phyloP scores from a whole-genome alignment of 2,797 vertebrate species.

The Bradypus variegatus region DNA sequence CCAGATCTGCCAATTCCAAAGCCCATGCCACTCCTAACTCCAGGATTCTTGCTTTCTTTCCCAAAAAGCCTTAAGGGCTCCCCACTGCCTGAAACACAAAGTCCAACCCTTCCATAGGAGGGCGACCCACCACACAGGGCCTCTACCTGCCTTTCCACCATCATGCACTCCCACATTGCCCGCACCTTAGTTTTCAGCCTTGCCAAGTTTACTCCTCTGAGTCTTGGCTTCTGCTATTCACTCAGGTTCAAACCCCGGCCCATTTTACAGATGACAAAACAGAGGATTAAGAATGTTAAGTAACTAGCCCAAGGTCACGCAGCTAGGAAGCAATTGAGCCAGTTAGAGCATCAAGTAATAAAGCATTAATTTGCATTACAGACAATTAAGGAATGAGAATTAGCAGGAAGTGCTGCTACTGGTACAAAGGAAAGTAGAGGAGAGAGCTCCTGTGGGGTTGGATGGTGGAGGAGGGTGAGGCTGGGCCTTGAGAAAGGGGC shows the following conservation, averaged over 20 bases:
- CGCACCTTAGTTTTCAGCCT: neutral
- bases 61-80: neutral
- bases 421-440: neutral
- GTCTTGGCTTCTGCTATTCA: neutral
- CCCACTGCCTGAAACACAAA: neutral
- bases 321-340: constrained; percentile 34
- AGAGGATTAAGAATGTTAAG: constrained; percentile 44
- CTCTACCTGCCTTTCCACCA: neutral
- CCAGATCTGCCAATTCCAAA: neutral
- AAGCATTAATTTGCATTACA: constrained; percentile 49
- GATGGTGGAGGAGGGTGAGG: neutral
- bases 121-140: neutral
- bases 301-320: constrained; percentile 58
- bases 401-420: neutral
- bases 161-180: neutral
- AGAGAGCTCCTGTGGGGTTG: neutral
- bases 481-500: neutral
- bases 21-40: neutral
- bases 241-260: neutral
- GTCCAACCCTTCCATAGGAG: neutral
- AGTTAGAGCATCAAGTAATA: constrained; percentile 47
- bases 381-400: constrained; percentile 51
- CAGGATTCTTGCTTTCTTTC: neutral
- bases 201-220: neutral
- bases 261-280: constrained; percentile 47